Evolutionary conservation across 2,797 vertebrate species (phyloP), one percentile per base, ranked within the genome.

Genomic region (Argya squamiceps): DNA sequence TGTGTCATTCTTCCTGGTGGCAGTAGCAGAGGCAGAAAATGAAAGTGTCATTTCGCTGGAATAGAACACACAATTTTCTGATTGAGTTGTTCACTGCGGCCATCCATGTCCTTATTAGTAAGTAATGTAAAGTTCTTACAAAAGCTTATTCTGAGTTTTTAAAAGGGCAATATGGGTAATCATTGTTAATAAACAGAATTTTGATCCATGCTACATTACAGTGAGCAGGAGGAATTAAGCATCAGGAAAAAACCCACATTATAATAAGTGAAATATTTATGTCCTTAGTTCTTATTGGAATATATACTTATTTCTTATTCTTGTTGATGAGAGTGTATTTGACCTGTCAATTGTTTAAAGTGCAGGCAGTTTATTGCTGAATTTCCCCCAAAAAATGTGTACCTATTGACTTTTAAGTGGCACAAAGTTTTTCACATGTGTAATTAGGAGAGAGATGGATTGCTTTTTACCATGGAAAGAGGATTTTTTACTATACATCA

Each of bases 291-390:
- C 20, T 30, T 37, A 70, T 27, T 84, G 52, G 64, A 80, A 74
- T 30, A 76, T 17, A 12, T 36, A 39, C 23, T 85, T 52, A 32
- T 85, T 73, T 85, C 34, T 8, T 75, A 3, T 81, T 71, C 64
- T 85, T 82, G n/a, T 89, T 81, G 49, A 53, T 67, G 52, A 29
- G 20, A 65, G 16, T 62, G 3, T 77, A 52, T 74, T 79, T 80
- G 47, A 76, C 20, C 44, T 84, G 29, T 59, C 76, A 94, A 44
- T 87, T 93, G 64, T 86, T 93, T 91, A 43, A 96, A 94, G 71
- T 52, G 30, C 4, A 90, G 89, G 56, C 21, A 85, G 39, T 83
- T 70, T 68, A 59, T 60, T 79, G 49, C 59, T 90, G 79, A 77
- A 77, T 95, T 96, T 92, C 71, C 32, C 7, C 5, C 6, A 2